Base-by-base conservation (phyloP, 2,113 vertebrate species). In the Ciconia boyciana region DNA sequence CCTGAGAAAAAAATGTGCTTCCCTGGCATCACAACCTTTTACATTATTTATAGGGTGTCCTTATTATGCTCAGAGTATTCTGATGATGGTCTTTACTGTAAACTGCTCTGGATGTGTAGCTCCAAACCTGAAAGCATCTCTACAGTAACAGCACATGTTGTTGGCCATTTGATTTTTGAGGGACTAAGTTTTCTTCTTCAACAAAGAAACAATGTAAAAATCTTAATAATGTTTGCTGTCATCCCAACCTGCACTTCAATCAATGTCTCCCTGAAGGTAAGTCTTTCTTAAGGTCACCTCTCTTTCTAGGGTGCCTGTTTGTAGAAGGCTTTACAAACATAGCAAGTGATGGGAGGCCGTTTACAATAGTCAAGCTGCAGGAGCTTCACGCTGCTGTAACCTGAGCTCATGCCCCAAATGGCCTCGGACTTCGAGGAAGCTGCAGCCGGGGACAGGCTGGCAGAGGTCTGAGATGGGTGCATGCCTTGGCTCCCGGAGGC, bases 391-490 rank as follows among this genome's bases (percentile, higher is more conserved):
- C 77, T 54, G 72, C 55, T 51, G 82, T 51, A 82, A 55, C 31
- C 48, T 11, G 51, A 95, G 55, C 77, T 62, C 36, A 60, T 55
- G 74, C 52, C 78, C 29, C 51, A 8, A 2, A n/a, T 7, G 16
- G 43, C 41, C 65, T 75, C 6, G 1, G 43, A 25, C 57, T 75
- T 51, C 6, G 15, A 87, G 92, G 55, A 75, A 43, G 55, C 43
- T 31, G 51, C 55, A 55, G 69, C 24, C 1, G 2, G 26, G 58
- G 80, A 41, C 34, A 12, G 46, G 65, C 78, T 66, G 69, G 55
- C 65, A 36, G 26, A 36, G 74, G 49, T 34, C 58, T 10, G 77
- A 10, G n/a, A 2, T 0, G 0, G 36, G 36, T 28, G 11, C 2
- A 0, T n/a, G 57, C 78, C 65, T 81, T 39, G 65, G 81, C 69